phyloP scores from a whole-genome alignment of 2,113 vertebrate species.

The Scolopax mira region DNA sequence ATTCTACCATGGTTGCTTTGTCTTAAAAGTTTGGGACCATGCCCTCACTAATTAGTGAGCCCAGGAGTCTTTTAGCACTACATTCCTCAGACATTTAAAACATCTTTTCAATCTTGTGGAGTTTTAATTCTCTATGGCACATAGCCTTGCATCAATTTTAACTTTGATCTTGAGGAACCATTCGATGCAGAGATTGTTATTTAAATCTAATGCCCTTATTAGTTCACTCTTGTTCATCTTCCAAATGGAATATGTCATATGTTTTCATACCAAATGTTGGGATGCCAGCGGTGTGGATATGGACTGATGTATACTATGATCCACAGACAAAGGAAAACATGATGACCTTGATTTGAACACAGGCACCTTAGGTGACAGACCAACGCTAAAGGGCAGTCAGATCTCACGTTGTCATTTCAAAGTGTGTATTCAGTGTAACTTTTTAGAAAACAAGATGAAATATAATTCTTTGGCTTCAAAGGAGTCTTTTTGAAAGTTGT shows the following conservation, averaged over 20 bases:
- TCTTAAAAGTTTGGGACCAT: neutral
- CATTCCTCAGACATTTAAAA: neutral
- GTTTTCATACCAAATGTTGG: neutral
- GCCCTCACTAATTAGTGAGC: neutral
- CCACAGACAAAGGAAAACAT: neutral
- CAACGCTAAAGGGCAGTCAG: slow-evolving; percentile 49
- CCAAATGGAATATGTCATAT: neutral
- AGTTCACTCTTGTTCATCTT: slow-evolving; percentile 3
- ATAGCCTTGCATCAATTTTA: neutral
- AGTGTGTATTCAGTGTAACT: slow-evolving; percentile 72
- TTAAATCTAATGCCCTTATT: slow-evolving; percentile 18
- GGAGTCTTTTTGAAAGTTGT: slow-evolving; percentile 74
- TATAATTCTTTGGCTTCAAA: slow-evolving; percentile 78
- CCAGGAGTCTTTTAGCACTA: neutral
- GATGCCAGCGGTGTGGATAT: neutral
- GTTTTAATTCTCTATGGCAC: neutral
- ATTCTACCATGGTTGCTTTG: neutral
- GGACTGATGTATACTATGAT: neutral
- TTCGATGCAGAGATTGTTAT: neutral
- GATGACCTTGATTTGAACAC: slow-evolving; percentile 42
- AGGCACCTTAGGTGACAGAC: slow-evolving; percentile 49
- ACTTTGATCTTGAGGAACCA: neutral
- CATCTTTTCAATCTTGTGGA: neutral
- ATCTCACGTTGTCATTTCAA: slow-evolving; percentile 65
- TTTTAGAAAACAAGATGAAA: slow-evolving; percentile 76